A percentile compares a stretch with the other conserved stretches of the same genome.
Conservation (phyloP, 2,888 invertebrate species). For the Anagyrus pseudococci region DNA sequence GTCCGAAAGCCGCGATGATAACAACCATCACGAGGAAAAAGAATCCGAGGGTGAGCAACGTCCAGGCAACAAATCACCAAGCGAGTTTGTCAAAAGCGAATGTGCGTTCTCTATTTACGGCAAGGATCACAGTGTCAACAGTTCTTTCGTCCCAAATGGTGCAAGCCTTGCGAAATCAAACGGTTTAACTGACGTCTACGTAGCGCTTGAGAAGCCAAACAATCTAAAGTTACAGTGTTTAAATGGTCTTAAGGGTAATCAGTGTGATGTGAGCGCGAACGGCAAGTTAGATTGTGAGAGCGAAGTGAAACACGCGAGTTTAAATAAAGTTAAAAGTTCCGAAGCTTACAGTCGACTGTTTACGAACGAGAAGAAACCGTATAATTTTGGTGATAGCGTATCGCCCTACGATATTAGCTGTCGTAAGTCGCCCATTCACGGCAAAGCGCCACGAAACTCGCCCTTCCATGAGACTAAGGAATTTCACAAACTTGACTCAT, state of each 20-base stretch:
- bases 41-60: conserved; percentile 23
- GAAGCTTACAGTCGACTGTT: conserved; percentile 29
- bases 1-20: conserved; percentile 21
- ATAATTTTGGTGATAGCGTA: conserved; percentile 38
- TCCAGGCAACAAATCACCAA: conserved; percentile 20
- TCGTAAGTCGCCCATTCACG: conserved; percentile 46
- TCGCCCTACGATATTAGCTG: conserved; percentile 45
- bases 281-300: conserved; percentile 33
- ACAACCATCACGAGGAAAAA: conserved; percentile 11
- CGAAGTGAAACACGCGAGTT: conserved; percentile 23
- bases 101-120: conserved; percentile 19
- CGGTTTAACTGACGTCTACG: background rate
- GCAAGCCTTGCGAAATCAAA: conserved; percentile 10
- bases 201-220: background rate
- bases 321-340: conserved; percentile 12
- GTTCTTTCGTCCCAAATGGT: conserved; percentile 23
- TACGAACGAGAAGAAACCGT: conserved; percentile 28
- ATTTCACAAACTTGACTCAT: conserved; percentile 35
- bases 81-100: conserved; percentile 27
- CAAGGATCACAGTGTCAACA: conserved; percentile 34
- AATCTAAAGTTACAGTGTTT: conserved; percentile 15
- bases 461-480: conserved; percentile 42
- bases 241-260: conserved; percentile 31
- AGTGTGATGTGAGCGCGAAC: conserved; percentile 27
- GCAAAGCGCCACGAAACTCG: conserved; percentile 45